A percentile compares a stretch with the other conserved stretches of the same genome.
Evolutionary conservation across 2,797 vertebrate genomes (phyloP).

Genomic region (Momotus momota): DNA sequence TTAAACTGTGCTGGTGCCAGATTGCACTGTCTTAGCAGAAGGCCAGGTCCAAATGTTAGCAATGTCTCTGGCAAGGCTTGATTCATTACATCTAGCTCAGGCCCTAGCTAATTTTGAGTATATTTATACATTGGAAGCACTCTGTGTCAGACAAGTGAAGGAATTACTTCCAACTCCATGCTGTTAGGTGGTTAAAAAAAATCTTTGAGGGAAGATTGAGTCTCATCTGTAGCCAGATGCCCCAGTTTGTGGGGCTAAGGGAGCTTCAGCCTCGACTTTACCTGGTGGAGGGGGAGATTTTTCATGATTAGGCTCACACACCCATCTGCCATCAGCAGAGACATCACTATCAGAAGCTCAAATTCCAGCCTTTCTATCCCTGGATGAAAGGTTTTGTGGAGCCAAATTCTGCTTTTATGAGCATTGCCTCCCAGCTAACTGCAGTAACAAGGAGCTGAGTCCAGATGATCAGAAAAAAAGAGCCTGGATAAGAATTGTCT

Average conservation of each 20-base stretch:
- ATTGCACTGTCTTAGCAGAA: constrained; percentile 41
- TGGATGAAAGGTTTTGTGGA: background rate
- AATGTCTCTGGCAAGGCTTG: constrained; percentile 29
- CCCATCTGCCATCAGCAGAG: background rate
- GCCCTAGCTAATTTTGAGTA: constrained; percentile 21
- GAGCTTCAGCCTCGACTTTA: background rate
- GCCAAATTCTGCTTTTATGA: background rate
- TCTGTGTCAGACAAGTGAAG: constrained; percentile 6
- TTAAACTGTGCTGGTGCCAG: constrained; percentile 33
- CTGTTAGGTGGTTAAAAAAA: background rate
- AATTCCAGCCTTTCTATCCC: background rate
- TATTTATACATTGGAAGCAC: constrained; percentile 28
- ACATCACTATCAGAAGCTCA: background rate
- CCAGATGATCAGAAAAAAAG: background rate
- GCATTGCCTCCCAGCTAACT: background rate
- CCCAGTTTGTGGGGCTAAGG: background rate
- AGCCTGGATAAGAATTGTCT: background rate
- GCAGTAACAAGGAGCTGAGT: background rate
- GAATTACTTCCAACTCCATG: constrained; percentile 30
- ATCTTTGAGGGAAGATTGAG: background rate
- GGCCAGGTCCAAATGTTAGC: constrained; percentile 36
- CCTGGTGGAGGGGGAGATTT: background rate
- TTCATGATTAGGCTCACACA: background rate
- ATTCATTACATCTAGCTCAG: constrained; percentile 42
- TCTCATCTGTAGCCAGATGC: background rate